Evolutionary conservation across 2,888 invertebrate genomes (phyloP).

Genomic region (Ctenicera cuprea): DNA sequence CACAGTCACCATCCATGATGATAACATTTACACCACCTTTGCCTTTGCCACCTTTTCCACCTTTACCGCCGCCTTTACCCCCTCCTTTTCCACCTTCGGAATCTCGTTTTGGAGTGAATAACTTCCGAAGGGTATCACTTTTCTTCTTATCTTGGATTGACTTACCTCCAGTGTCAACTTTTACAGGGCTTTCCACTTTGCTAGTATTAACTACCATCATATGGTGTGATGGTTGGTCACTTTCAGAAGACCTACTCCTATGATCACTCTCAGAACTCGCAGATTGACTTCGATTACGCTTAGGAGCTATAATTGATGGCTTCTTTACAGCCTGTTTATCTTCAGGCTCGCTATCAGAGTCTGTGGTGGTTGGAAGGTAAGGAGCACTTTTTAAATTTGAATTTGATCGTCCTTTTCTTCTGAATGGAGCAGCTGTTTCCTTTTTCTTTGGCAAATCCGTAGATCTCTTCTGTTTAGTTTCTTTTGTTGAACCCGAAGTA

Average conservation of each 20-base stretch:
- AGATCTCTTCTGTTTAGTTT: conserved; percentile 58
- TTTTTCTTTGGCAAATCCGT: conserved; percentile 64
- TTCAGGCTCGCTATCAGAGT: conserved; percentile 69
- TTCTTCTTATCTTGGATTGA: conserved; percentile 82
- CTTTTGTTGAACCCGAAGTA: conserved; percentile 37
- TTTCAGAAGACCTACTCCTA: conserved; percentile 57
- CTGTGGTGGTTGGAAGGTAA: conserved; percentile 67
- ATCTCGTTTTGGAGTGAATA: conserved; percentile 77
- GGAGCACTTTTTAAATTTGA: conserved; percentile 64
- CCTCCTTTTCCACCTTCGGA: conserved; percentile 81
- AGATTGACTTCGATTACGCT: conserved; percentile 55
- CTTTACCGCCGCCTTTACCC: conserved; percentile 81
- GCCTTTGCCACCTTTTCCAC: conserved; percentile 78
- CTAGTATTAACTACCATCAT: conserved; percentile 9
- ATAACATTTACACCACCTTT: conserved; percentile 81
- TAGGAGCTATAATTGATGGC: conserved; percentile 47
- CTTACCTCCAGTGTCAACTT: conserved; percentile 73
- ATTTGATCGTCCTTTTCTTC: conserved; percentile 72
- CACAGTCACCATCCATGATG: conserved; percentile 79
- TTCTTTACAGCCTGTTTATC: conserved; percentile 65
- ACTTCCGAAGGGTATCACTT: conserved; percentile 79
- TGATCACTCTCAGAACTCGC: conserved; percentile 61
- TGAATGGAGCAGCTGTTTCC: conserved; percentile 64
- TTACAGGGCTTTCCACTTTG: conserved; percentile 63
- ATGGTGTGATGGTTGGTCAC: conserved; percentile 52